These are phyloP conservation scores for Lipotes vexillifer DNA, from an alignment of 2,113 vertebrate genomes.

Conservation along the genomic window DNA sequence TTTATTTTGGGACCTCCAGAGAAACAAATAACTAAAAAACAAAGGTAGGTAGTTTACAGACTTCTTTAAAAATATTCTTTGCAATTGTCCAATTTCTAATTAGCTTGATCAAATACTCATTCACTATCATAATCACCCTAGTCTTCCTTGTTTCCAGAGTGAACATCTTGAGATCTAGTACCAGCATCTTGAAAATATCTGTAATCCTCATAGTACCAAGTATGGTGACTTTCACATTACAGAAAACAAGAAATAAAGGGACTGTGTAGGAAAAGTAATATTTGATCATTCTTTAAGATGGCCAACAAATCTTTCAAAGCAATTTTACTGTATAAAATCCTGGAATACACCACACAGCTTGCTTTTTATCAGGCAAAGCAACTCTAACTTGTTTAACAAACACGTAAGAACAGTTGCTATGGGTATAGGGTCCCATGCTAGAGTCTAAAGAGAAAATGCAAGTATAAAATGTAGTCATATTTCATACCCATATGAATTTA, in stretches of 20 bases:
- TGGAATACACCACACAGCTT: not conserved
- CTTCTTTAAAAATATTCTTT: not conserved
- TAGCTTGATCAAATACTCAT: not conserved
- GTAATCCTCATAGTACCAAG: not conserved
- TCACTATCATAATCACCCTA: not conserved
- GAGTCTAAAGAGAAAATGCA: not conserved
- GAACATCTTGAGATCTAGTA: not conserved
- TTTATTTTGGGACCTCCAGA: not conserved
- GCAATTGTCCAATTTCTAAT: not conserved
- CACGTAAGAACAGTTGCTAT: not conserved
- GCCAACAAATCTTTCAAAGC: not conserved
- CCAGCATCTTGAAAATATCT: not conserved
- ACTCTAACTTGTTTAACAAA: not conserved
- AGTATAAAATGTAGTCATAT: not conserved
- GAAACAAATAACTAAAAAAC: not conserved
- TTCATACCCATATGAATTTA: not conserved
- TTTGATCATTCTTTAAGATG: not conserved
- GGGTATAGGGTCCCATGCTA: not conserved
- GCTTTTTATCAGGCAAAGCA: not conserved
- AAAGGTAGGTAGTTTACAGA: not conserved
- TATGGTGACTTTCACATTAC: not conserved
- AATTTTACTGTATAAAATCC: not conserved
- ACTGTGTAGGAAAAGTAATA: not conserved
- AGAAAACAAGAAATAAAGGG: not conserved
- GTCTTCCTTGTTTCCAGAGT: not conserved